phyloP scores from a whole-genome alignment of 2,888 invertebrate species.

The Venustoraphidia nigricollis region DNA sequence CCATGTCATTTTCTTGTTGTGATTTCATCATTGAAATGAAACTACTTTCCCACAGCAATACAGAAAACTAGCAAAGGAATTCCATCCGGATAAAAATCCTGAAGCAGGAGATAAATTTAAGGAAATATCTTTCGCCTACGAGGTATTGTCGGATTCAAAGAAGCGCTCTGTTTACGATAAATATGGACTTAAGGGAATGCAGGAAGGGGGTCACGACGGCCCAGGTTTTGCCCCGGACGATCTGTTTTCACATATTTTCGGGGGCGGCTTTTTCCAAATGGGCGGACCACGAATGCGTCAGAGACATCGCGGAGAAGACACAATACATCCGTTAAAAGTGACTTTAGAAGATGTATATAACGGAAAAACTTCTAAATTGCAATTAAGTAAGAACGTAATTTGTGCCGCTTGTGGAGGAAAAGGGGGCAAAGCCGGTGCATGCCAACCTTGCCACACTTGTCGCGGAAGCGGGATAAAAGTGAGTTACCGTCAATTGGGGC shows the following conservation, averaged over 20 bases:
- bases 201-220: slow-evolving; percentile 54
- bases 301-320: slow-evolving; percentile 61
- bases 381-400: slow-evolving; percentile 68
- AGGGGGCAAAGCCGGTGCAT: slow-evolving; percentile 55
- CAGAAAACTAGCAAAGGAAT: slow-evolving; percentile 82
- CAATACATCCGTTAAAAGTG: slow-evolving; percentile 69
- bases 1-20: no score
- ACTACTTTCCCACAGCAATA: slow-evolving; percentile 52
- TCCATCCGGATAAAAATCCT: slow-evolving; percentile 83
- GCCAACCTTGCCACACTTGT: slow-evolving; percentile 53
- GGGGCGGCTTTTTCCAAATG: slow-evolving; percentile 47
- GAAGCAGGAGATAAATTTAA: slow-evolving; percentile 87
- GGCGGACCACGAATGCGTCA: slow-evolving; percentile 34
- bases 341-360: slow-evolving; percentile 82
- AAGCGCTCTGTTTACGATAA: slow-evolving; percentile 76
- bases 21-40: no score
- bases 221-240: slow-evolving; percentile 41
- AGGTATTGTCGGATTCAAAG: slow-evolving; percentile 77
- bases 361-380: slow-evolving; percentile 71
- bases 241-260: slow-evolving; percentile 52
- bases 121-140: slow-evolving; percentile 91
- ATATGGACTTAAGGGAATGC: slow-evolving; percentile 74
- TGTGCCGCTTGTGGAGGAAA: slow-evolving; percentile 64
- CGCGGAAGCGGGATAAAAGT: slow-evolving; percentile 65
- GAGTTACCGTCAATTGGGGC: slow-evolving; percentile 53